These are phyloP conservation scores for Macquaria australasica DNA, from an alignment of 2,113 vertebrate genomes.

Conservation along the genomic window DNA sequence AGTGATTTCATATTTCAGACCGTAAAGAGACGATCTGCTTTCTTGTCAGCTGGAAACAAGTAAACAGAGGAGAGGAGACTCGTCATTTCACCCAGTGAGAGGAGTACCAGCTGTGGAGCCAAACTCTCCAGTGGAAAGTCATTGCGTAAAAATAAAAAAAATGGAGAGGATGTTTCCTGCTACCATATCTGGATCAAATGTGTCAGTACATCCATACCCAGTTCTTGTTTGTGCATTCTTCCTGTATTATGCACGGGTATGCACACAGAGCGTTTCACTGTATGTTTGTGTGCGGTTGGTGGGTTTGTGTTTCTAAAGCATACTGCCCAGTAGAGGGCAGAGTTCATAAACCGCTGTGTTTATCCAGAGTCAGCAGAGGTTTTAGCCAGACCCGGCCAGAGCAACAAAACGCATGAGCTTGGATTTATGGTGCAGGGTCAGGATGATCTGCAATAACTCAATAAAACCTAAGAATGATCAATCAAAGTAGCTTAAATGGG, in stretches of 20 bases:
- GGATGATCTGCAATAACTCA: constrained; percentile 39
- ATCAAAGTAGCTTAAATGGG: constrained; percentile 33
- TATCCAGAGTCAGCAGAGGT: constrained; percentile 69
- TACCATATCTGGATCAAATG: constrained; percentile 19
- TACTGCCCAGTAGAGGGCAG: constrained; percentile 79
- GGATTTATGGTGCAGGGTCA: constrained; percentile 51
- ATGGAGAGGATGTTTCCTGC: background rate
- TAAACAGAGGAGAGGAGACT: constrained; percentile 36
- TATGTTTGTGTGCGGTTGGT: constrained; percentile 56
- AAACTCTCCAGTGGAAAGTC: constrained; percentile 29
- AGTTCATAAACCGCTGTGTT: constrained; percentile 64
- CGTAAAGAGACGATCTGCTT: constrained; percentile 21
- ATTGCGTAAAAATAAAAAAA: constrained; percentile 6
- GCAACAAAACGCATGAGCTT: constrained; percentile 26
- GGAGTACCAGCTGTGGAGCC: constrained; percentile 22
- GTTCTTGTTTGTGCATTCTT: constrained; percentile 14
- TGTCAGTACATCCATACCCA: background rate
- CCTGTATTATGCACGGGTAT: background rate
- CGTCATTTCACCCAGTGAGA: background rate
- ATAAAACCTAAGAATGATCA: constrained; percentile 27
- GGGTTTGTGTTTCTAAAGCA: constrained; percentile 60
- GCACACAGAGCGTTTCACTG: constrained; percentile 5
- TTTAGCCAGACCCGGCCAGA: constrained; percentile 37
- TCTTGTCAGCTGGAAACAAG: constrained; percentile 10
- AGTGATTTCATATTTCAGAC: constrained; percentile 39